Evolutionary conservation across 2,113 vertebrate species (phyloP).

Genomic region (Telmatochromis sp.): DNA sequence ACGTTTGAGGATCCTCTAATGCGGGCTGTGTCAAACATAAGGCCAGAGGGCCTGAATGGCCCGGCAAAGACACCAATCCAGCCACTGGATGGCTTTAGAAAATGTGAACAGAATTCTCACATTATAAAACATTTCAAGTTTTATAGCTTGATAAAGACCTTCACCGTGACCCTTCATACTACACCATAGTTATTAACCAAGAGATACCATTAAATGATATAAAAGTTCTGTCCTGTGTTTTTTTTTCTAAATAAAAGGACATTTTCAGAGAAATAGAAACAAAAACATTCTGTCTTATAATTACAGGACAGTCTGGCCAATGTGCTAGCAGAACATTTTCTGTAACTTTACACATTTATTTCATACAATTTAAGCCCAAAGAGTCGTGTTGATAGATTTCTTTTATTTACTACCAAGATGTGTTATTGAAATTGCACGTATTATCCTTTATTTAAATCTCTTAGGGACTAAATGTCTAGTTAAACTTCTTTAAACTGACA

Average conservation of each 20-base stretch:
- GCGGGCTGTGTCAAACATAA: background rate
- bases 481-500: background rate
- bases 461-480: background rate
- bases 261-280: background rate
- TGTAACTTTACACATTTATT: background rate
- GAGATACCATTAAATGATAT: background rate
- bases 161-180: background rate
- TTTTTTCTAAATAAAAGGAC: background rate
- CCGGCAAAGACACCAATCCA: background rate
- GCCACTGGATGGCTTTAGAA: background rate
- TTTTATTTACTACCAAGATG: background rate
- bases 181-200: background rate
- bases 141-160: background rate
- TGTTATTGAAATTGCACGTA: background rate
- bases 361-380: background rate
- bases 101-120: background rate
- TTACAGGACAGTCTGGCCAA: background rate
- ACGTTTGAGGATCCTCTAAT: background rate
- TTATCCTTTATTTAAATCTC: background rate
- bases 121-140: background rate
- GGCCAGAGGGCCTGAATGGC: background rate
- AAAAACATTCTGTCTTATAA: background rate
- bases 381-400: background rate
- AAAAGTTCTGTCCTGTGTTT: background rate
- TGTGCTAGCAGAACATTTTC: background rate